phyloP scores from a whole-genome alignment of 2,888 invertebrate species.

The Corythucha ciliata region DNA sequence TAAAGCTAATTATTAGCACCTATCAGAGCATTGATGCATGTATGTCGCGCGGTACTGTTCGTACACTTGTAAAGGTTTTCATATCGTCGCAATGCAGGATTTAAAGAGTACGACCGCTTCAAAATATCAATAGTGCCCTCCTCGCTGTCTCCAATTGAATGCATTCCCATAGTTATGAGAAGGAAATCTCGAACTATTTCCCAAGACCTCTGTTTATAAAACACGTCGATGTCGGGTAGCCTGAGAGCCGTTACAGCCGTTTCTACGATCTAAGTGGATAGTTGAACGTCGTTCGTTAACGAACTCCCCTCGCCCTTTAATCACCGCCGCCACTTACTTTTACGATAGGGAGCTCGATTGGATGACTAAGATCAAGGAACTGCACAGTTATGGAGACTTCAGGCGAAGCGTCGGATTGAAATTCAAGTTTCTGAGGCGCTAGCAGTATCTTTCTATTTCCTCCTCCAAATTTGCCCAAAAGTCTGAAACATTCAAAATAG shows the following conservation, averaged over 20 bases:
- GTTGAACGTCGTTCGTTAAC: slow-evolving; percentile 38
- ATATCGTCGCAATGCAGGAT: too few relatives aligned
- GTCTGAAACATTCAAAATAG: slow-evolving; percentile 53
- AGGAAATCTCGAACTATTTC: slow-evolving; percentile 84
- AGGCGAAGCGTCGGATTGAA: slow-evolving; percentile 69
- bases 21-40: slow-evolving; percentile 82
- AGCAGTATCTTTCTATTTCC: slow-evolving; percentile 97
- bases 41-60: slow-evolving; percentile 70
- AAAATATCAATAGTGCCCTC: too few relatives aligned
- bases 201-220: slow-evolving; percentile 91
- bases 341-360: slow-evolving; percentile 78
- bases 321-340: slow-evolving; percentile 47
- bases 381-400: slow-evolving; percentile 76
- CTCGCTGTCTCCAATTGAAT: slow-evolving; percentile 69
- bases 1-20: slow-evolving; percentile 41
- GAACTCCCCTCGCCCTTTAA: background rate
- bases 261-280: slow-evolving; percentile 75
- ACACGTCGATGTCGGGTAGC: slow-evolving; percentile 76
- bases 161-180: slow-evolving; percentile 72
- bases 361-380: slow-evolving; percentile 71
- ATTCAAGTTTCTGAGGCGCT: slow-evolving; percentile 89
- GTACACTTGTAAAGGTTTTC: slow-evolving; percentile 77
- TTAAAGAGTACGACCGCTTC: too few relatives aligned
- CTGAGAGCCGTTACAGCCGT: slow-evolving; percentile 80
- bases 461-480: slow-evolving; percentile 96